Percentiles rank a stretch among this genome's conserved stretches.
Evolutionary conservation across 2,113 vertebrate species (phyloP).

Genomic region (Xyliphius kryptos): DNA sequence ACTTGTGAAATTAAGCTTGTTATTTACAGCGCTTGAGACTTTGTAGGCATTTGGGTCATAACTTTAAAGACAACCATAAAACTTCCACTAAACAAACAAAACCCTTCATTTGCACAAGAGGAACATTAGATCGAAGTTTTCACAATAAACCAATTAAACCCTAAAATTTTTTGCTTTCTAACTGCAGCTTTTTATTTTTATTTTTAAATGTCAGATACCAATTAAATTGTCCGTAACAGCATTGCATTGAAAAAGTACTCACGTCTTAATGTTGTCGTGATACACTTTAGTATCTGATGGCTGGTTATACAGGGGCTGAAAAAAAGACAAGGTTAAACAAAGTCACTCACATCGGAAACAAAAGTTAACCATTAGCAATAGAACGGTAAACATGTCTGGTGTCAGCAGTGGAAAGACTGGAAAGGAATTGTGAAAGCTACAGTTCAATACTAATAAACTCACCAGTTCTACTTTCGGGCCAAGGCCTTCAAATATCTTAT

Average conservation of each 20-base stretch:
- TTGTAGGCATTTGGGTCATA: too few relatives aligned
- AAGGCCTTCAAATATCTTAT: slow-evolving; percentile 96
- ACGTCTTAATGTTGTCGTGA: slow-evolving; percentile 99
- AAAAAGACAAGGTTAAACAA: neutral
- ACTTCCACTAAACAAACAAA: too few relatives aligned
- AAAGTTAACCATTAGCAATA: slow-evolving; percentile 40
- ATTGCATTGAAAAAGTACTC: slow-evolving; percentile 59
- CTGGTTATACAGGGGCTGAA: slow-evolving; percentile 94
- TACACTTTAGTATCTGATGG: slow-evolving; percentile 98
- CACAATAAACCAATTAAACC: neutral
- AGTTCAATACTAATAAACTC: slow-evolving; percentile 44
- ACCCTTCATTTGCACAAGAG: too few relatives aligned
- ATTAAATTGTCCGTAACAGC: too few relatives aligned
- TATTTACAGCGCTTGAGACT: too few relatives aligned
- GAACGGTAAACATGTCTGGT: slow-evolving; percentile 9
- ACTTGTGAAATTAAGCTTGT: too few relatives aligned
- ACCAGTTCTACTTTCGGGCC: slow-evolving; percentile 97
- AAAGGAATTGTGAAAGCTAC: neutral
- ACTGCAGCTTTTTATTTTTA: too few relatives aligned
- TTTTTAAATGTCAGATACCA: too few relatives aligned
- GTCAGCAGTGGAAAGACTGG: slow-evolving; percentile 1
- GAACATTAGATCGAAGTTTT: too few relatives aligned
- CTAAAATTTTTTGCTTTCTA: neutral
- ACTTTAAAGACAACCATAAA: too few relatives aligned
- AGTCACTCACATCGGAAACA: slow-evolving; percentile 23